Base-by-base conservation (phyloP, 64 coral and sea anemone species). In the Hydrozoanthus tunicans region DNA sequence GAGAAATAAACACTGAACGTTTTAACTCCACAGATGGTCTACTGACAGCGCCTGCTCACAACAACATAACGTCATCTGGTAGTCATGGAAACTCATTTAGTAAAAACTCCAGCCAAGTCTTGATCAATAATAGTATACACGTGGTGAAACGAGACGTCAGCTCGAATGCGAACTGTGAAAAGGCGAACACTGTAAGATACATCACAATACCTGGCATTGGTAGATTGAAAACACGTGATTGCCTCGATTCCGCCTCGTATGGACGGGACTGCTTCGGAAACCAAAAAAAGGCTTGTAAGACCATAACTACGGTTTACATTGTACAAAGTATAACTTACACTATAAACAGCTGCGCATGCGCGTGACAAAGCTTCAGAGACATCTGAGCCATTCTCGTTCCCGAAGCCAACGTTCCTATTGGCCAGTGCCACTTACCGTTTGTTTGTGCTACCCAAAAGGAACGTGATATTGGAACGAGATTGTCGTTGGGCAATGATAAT, bases 111-210 rank as follows among this genome's bases (percentile, higher is more conserved):
- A 76, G 10, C 32, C 72, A 76, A 51, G 24, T 51, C 53, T 13
- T 51, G 9, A 51, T 4, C 72, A 76, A 12, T 51, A 76, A 32
- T 69, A 51, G 72, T 26, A 51, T 76, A 76, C 53, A 26, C 11
- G 72, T 76, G 24, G 72, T 76, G 2, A 76, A 76, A 76, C 72
- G 72, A 11, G 72, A 76, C 72, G 53, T 12, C 9, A 76, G 72
- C 13, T 76, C 72, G 53, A 76, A 76, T 76, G 32, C 5, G 10
- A 76, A 76, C 14, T 76, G 72, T 76, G 72, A 76, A 51, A 13
- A 76, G 3, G 7, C 72, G 8, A 11, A 10, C 9, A 76, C 26
- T 52, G 32, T 13, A 76, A 76, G 72, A 76, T 13, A 3, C 5
- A 4, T 76, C 9, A 4, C 11, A 12, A 12, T 76, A 51, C 72